These are phyloP conservation scores for Poecilobothrus nobilitatus DNA, from an alignment of 2,888 invertebrate species.

Conservation along the genomic window DNA sequence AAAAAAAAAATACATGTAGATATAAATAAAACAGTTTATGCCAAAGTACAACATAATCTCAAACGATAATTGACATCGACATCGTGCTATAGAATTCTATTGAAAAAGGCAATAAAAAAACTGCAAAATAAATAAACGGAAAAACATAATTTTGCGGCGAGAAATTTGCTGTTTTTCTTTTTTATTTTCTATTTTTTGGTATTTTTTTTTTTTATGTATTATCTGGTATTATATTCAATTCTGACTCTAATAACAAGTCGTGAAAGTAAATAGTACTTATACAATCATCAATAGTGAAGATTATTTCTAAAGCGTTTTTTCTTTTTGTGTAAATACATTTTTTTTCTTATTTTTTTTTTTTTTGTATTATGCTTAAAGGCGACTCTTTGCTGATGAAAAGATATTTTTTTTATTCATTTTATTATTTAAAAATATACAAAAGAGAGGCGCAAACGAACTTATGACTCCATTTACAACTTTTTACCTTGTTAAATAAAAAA, in stretches of 20 bases:
- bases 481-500: neutral
- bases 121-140: neutral
- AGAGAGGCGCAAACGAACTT: neutral
- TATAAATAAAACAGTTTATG: neutral
- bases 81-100: constrained; percentile 1
- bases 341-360: no score
- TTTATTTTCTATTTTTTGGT: no score
- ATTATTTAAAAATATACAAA: neutral
- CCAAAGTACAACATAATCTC: neutral
- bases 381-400: neutral
- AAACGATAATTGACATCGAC: neutral
- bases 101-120: neutral
- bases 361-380: neutral
- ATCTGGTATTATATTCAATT: no score
- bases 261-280: neutral
- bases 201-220: no score
- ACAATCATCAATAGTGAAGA: neutral
- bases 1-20: neutral
- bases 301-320: constrained; percentile 1
- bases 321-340: no score
- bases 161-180: neutral
- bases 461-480: neutral
- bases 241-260: neutral
- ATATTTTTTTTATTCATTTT: neutral
- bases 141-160: neutral